phyloP scores from a whole-genome alignment of 2,113 vertebrate genomes.

The Coracopsis vasa region DNA sequence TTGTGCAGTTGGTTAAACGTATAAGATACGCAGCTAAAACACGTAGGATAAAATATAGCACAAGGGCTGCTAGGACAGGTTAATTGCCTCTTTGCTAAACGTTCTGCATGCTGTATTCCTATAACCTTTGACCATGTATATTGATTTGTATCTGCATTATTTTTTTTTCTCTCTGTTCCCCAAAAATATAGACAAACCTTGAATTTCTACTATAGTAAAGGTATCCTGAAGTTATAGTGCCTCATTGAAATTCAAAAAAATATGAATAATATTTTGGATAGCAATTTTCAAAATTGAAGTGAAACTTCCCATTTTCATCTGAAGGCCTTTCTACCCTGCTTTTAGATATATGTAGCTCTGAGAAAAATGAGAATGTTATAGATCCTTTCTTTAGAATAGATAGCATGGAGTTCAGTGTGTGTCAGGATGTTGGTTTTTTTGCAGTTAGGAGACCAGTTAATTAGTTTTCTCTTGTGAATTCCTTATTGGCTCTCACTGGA shows the following conservation, averaged over 20 bases:
- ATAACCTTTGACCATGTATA: background rate
- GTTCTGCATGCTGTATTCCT: background rate
- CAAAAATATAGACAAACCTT: background rate
- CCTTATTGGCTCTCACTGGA: background rate
- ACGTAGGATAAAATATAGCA: background rate
- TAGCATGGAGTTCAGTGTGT: rapidly evolving
- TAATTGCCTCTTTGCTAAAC: background rate
- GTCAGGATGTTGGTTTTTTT: background rate
- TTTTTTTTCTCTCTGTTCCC: background rate
- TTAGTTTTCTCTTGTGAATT: background rate
- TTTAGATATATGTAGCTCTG: background rate
- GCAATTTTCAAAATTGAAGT: background rate
- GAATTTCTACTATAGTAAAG: background rate
- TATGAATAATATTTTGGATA: background rate
- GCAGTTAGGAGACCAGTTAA: background rate
- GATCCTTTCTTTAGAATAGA: background rate
- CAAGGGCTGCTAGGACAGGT: background rate
- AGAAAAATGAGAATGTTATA: background rate
- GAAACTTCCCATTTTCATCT: background rate
- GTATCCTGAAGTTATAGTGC: background rate
- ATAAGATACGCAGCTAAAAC: background rate
- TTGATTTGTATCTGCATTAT: background rate
- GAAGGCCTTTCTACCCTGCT: rapidly evolving
- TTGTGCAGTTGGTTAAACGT: background rate
- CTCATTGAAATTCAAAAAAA: background rate